Percentiles rank a stretch among this genome's conserved stretches.
phyloP scores from a whole-genome alignment of 1,140 invertebrate species.

The Hyles euphorbiae region DNA sequence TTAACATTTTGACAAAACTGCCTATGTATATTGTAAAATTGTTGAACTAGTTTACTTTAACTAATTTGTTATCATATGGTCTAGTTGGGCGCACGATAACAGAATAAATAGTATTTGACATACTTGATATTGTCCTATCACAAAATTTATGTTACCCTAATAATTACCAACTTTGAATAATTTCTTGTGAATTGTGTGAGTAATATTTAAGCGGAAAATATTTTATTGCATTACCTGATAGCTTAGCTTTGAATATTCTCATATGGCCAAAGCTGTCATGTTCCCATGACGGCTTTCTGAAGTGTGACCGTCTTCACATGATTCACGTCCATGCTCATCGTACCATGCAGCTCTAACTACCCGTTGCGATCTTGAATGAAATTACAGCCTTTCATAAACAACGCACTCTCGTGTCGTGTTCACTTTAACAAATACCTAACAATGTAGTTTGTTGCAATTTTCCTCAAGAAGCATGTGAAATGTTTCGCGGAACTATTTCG shows the following conservation, averaged over 20 bases:
- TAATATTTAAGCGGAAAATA: not conserved
- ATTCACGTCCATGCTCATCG: conserved; percentile 19
- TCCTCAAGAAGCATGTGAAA: conserved; percentile 20
- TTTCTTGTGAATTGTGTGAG: not conserved
- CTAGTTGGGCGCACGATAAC: too few species aligned
- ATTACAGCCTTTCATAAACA: conserved; percentile 6
- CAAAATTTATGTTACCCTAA: too few species aligned
- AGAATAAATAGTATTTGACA: too few species aligned
- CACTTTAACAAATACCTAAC: not conserved
- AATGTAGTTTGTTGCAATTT: conserved; percentile 21
- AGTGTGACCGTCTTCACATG: conserved; percentile 46
- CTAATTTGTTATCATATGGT: too few species aligned
- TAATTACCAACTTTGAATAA: not conserved
- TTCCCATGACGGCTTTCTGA: conserved; percentile 63
- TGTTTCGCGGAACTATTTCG: conserved; percentile 27
- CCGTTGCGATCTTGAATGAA: conserved; percentile 6
- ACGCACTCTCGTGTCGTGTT: too few species aligned
- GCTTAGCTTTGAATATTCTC: too few species aligned
- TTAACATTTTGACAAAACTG: too few species aligned
- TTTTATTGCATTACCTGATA: not conserved
- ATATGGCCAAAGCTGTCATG: conserved; percentile 10
- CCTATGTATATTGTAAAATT: too few species aligned
- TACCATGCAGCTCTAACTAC: conserved; percentile 18
- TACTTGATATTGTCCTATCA: too few species aligned
- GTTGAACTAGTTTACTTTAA: too few species aligned